Conservation (phyloP, 1,140 invertebrate genomes). For the Drosophila murphyi region DNA sequence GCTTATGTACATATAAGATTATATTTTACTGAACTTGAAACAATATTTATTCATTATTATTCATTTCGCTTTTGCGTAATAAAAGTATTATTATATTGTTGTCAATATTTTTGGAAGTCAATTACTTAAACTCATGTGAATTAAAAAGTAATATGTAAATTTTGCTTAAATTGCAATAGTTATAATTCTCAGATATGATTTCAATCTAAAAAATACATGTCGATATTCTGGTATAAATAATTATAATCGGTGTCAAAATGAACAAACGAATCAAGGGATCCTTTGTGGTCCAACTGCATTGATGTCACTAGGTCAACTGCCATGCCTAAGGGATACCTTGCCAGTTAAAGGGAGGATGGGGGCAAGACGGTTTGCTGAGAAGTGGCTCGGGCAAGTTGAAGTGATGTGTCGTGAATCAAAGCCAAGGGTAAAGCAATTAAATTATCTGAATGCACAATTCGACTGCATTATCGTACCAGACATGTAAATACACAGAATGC, state of each 20-base stretch:
- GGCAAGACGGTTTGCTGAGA: neutral
- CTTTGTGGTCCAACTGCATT: neutral
- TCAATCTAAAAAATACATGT: too few species aligned
- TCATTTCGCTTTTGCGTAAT: too few species aligned
- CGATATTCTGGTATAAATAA: too few species aligned
- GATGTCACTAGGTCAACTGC: constrained; percentile 35
- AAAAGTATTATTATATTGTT: too few species aligned
- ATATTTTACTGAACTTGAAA: too few species aligned
- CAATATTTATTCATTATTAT: too few species aligned
- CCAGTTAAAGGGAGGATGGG: neutral
- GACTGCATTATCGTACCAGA: constrained; percentile 37
- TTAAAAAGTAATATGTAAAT: too few species aligned
- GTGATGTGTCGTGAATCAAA: constrained; percentile 19
- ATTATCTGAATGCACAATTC: constrained; percentile 38
- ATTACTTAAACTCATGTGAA: too few species aligned
- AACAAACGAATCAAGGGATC: neutral
- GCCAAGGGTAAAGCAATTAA: constrained; percentile 39
- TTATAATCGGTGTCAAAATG: neutral
- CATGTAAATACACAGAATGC: constrained; percentile 46
- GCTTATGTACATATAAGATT: too few species aligned
- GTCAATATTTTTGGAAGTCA: too few species aligned
- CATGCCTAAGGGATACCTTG: neutral
- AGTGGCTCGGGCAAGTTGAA: neutral
- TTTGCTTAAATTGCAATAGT: too few species aligned
- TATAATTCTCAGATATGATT: too few species aligned